Evolutionary conservation across 2,888 invertebrate species (phyloP).

Genomic region (Willowsia nigromaculata): DNA sequence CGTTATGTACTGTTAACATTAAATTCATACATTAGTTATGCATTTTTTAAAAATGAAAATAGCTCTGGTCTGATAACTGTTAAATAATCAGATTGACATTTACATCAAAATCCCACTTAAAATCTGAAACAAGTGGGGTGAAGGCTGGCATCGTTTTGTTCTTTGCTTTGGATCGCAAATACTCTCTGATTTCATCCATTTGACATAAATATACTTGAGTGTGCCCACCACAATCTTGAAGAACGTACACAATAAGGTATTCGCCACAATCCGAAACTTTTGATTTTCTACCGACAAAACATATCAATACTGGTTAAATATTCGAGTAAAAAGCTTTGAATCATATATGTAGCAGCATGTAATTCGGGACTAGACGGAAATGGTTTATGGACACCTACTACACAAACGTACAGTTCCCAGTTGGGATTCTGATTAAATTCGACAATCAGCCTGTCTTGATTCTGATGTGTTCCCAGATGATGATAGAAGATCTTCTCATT

Average conservation of each 20-base stretch:
- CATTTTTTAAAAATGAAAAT: neutral
- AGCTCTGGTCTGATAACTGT: neutral
- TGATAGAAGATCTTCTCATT: conserved; percentile 97
- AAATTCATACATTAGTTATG: neutral
- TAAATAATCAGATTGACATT: conserved; percentile 69
- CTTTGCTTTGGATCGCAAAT: conserved; percentile 80
- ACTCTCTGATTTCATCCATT: conserved; percentile 79
- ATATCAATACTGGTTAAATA: no score
- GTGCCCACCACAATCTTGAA: conserved; percentile 95
- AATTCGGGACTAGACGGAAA: no score
- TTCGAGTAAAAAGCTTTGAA: neutral
- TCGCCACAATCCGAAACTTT: conserved; percentile 93
- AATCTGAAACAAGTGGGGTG: conserved; percentile 90
- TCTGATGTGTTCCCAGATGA: conserved; percentile 89
- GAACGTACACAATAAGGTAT: conserved; percentile 90
- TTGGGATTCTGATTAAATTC: conserved; percentile 93
- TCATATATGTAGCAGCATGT: neutral
- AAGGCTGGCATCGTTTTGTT: conserved; percentile 80
- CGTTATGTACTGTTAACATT: conserved; percentile 89
- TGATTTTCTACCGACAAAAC: conserved; percentile 85
- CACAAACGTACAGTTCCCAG: conserved; percentile 90
- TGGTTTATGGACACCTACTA: neutral
- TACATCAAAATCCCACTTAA: conserved; percentile 96
- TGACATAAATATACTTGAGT: conserved; percentile 88
- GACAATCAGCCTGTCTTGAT: conserved; percentile 90